Evolutionary conservation across 1,140 invertebrate genomes (phyloP).

Genomic region (Phenacoccus solenopsis): DNA sequence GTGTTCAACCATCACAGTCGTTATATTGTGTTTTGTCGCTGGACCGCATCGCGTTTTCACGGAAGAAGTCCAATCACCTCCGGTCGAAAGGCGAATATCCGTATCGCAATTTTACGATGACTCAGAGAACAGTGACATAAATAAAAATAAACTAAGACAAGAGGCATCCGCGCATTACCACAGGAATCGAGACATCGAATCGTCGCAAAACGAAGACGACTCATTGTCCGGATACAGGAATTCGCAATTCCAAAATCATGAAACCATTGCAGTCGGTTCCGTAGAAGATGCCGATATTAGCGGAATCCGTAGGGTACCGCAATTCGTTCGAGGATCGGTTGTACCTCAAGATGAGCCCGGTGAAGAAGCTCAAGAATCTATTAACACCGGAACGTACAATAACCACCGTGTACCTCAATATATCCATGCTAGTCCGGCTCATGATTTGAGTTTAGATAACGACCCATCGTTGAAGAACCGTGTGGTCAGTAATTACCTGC

Average conservation of each 20-base stretch:
- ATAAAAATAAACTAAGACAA: slow-evolving; percentile 15
- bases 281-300: slow-evolving; percentile 9
- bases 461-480: not conserved
- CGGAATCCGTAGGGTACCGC: not conserved
- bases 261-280: not conserved
- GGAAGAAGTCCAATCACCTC: not conserved
- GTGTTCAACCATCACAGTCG: not conserved
- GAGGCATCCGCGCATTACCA: not conserved
- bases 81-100: not conserved
- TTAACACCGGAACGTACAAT: slow-evolving; percentile 21
- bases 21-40: not conserved
- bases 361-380: slow-evolving; percentile 21
- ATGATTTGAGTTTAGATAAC: not conserved
- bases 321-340: slow-evolving; percentile 9
- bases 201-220: not conserved
- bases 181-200: not conserved
- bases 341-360: slow-evolving; percentile 13
- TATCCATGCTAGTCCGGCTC: not conserved
- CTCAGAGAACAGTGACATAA: not conserved
- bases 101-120: not conserved
- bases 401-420: slow-evolving; percentile 21
- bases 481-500: slow-evolving; percentile 4
- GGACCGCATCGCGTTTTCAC: not conserved
- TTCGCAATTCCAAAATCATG: slow-evolving; percentile 5
- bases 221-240: not conserved